phyloP scores from a whole-genome alignment of 2,113 vertebrate species.

The Saguinus imperator region DNA sequence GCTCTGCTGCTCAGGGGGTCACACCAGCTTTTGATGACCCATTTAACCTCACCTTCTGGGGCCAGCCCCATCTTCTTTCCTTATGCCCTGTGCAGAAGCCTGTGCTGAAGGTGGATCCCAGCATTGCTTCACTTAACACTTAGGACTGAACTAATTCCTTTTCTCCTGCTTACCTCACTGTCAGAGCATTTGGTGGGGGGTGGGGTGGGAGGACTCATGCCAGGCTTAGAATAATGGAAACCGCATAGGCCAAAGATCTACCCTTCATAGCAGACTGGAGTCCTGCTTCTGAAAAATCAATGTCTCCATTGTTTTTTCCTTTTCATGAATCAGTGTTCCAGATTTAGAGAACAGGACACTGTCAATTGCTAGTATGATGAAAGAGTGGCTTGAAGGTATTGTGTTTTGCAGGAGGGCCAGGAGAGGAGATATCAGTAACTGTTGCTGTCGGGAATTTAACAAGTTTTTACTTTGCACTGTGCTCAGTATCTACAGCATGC shows the following conservation, averaged over 20 bases:
- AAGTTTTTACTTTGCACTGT: not conserved
- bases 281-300: not conserved
- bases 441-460: not conserved
- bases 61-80: not conserved
- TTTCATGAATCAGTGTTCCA: not conserved
- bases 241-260: not conserved
- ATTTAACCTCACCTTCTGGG: not conserved
- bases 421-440: not conserved
- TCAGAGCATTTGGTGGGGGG: not conserved
- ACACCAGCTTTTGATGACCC: not conserved
- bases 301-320: not conserved
- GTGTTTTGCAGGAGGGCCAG: not conserved
- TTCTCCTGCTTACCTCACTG: not conserved
- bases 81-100: not conserved
- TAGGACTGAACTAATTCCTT: not conserved
- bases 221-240: not conserved
- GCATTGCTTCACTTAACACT: not conserved
- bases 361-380: not conserved
- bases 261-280: not conserved
- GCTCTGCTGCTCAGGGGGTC: not conserved
- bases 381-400: slow-evolving; percentile 16
- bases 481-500: not conserved
- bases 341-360: slow-evolving; percentile 6
- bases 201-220: not conserved
- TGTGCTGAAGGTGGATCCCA: not conserved